Evolutionary conservation across 2,888 invertebrate species (phyloP), one percentile per base, ranked within the genome.

Genomic region (Scaptodrosophila latifasciaeformis): DNA sequence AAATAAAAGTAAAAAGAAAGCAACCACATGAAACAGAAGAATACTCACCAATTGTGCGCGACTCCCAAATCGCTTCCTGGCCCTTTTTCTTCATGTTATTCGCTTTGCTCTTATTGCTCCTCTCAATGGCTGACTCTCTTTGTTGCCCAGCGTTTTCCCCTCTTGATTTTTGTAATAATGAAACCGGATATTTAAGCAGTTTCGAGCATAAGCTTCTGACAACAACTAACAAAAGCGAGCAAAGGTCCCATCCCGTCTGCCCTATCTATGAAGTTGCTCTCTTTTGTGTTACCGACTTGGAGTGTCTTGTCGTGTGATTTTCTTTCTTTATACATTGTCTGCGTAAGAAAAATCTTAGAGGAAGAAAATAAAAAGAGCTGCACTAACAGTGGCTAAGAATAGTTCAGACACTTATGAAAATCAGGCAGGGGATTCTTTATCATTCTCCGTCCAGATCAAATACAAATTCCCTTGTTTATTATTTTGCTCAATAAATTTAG

Each of bases 111-210:
- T 13, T 1, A 7, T 34, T 13, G 4, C 34, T 9, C 29, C 9
- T 27, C 9, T 5, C 29, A 5, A 7, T 12, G 2, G 31, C 40
- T 31, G 35, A n/a, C 13, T 21, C 30, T 42, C 19, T 21, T 12
- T 21, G 9, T 40, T 42, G 21, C 42, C 30, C 9, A n/a, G 39
- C 39, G 4, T 19, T 30, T 21, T n/a, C 30, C 18, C 19, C 10
- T 49, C 48, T 59, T 64, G 56, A 70, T 77, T 75, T 70, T 74
- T 78, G 69, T 74, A 67, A 77, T 75, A 75, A 77, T 70, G 74
- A 74, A 74, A 65, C 75, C 75, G 75, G 78, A 75, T 77, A 77
- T 75, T 75, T 77, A 64, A 75, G 78, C 74, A 77, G 77, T 70
- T 75, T 57, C 61, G 63, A 65, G 63, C 74, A 65, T 58, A 72